Evolutionary conservation across 2,113 vertebrate species (phyloP), one percentile per base, ranked within the genome.

Genomic region (Tichodroma muraria): DNA sequence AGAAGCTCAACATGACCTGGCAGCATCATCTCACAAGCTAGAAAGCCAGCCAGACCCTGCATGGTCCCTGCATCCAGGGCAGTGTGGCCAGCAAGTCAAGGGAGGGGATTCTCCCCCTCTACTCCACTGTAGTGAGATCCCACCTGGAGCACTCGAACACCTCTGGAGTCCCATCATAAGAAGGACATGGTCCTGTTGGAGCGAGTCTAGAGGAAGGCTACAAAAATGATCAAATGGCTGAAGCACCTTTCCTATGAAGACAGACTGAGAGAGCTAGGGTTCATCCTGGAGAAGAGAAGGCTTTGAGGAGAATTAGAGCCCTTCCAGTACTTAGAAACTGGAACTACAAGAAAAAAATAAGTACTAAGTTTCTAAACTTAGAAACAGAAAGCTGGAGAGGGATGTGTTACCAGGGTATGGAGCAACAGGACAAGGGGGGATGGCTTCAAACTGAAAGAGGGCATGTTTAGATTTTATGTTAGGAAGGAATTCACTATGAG

Each of bases 31-130:
- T 87, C 30, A 40, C 30, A 47, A 25, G 15, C 15, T 11, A 11
- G 13, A 70, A 54, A 61, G 13, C 8, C 47, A 54, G 0, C 6
- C 12, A 22, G 59, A 33, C 15, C 33, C 37, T 50, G 37, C 44
- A 38, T 20, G 44, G 56, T 38, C 16, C 27, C 44, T 42, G 52
- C 25, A 68, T 31, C 38, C 40, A 78, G 38, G 45, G 54, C 45
- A 37, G 37, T 1, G 1, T 50, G 38, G 15, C 15, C 64, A 70
- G n/a, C 28, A 47, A 17, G 38, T 14, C 2, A 0, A 28, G 63
- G 33, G 10, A 75, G 37, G 17, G 37, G 6, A 38, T 61, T 53
- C 19, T 61, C 5, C 12, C 24, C 33, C 19, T 53, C 72, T 38
- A 3, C 45, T 69, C 19, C 64, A 23, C 64, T 38, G 14, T 6